phyloP scores from a whole-genome alignment of 2,888 invertebrate genomes.

The Electrophaes corylata region DNA sequence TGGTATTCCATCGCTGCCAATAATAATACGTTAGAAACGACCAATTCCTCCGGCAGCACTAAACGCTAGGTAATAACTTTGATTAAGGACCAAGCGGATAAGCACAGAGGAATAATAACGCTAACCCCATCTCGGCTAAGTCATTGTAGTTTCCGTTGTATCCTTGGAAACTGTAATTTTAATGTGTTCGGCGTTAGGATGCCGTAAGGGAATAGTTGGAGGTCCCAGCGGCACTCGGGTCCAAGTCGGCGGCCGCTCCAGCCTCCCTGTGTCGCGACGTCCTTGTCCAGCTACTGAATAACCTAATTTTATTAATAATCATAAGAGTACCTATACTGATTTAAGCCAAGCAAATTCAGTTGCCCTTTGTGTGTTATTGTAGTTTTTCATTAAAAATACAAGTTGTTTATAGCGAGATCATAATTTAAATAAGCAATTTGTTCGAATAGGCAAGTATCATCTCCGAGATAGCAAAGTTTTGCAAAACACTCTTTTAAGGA shows the following conservation, averaged over 20 bases:
- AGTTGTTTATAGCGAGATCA: not conserved
- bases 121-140: conserved; percentile 70
- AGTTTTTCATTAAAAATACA: too few relatives aligned
- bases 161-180: conserved; percentile 81
- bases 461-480: conserved; percentile 16
- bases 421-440: not conserved
- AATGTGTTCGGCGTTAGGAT: conserved; percentile 66
- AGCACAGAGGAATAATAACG: conserved; percentile 79
- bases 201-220: conserved; percentile 64
- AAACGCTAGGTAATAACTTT: conserved; percentile 73
- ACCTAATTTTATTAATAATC: conserved; percentile 2
- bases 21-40: conserved; percentile 51
- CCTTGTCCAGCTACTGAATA: conserved; percentile 45
- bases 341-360: not conserved
- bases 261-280: conserved; percentile 39
- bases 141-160: conserved; percentile 70
- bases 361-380: too few relatives aligned
- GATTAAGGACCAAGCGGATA: conserved; percentile 70
- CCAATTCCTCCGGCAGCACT: conserved; percentile 57
- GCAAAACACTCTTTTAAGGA: conserved; percentile 34
- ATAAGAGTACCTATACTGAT: not conserved
- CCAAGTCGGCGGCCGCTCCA: conserved; percentile 37
- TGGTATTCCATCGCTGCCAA: conserved; percentile 46
- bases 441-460: conserved; percentile 3
- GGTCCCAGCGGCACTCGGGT: conserved; percentile 55